Evolutionary conservation across 2,113 vertebrate genomes (phyloP).

Genomic region (Phyllopteryx taeniolatus): DNA sequence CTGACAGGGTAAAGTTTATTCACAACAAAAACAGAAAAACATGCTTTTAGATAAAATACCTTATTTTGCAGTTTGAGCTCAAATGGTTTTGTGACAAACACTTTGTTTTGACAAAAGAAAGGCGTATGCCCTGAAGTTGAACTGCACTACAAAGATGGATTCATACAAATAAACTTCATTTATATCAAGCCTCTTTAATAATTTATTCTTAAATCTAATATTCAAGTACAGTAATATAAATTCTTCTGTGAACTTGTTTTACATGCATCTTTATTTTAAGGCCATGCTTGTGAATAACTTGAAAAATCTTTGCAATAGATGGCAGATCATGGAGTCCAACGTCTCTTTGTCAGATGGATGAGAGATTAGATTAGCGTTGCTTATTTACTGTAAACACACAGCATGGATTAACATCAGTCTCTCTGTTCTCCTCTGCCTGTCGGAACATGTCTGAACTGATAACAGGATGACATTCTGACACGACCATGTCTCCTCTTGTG

Average conservation of each 20-base stretch:
- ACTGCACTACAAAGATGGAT: conserved; percentile 8
- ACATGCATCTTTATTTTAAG: conserved; percentile 19
- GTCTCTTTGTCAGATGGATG: conserved; percentile 15
- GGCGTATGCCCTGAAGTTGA: conserved; percentile 15
- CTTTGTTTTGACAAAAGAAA: conserved; percentile 13
- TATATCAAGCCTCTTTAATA: conserved; percentile 1
- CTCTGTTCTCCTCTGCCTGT: conserved; percentile 8
- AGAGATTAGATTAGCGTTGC: conserved; percentile 8
- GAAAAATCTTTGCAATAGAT: conserved; percentile 9
- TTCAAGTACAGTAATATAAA: neutral
- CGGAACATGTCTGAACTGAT: conserved; percentile 36
- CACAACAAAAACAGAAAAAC: neutral
- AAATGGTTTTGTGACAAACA: conserved; percentile 6
- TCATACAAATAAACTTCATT: conserved; percentile 5
- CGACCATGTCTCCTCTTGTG: conserved; percentile 19
- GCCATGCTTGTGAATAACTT: conserved; percentile 19
- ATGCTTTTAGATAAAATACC: neutral
- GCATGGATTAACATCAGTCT: conserved; percentile 39
- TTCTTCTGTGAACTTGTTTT: neutral
- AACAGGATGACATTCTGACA: conserved; percentile 36
- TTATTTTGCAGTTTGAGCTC: conserved; percentile 9
- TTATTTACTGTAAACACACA: conserved; percentile 22
- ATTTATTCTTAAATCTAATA: conserved; percentile 4
- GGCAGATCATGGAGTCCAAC: conserved; percentile 18
- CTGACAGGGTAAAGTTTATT: neutral